A percentile compares a stretch with the other conserved stretches of the same genome.
phyloP scores from a whole-genome alignment of 2,888 invertebrate genomes.

The Caenorhabditis sp. region DNA sequence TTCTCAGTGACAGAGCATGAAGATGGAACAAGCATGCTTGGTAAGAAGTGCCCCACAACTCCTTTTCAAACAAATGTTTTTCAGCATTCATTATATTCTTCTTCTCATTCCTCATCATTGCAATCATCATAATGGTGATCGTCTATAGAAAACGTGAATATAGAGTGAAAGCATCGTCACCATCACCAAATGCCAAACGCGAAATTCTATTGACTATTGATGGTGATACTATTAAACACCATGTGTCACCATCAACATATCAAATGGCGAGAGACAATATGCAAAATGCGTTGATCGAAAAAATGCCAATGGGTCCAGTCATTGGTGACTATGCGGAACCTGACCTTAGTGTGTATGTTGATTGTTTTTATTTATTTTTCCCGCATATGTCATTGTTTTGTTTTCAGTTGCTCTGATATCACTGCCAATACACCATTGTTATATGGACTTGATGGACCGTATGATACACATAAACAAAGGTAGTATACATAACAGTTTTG shows the following conservation, averaged over 20 bases:
- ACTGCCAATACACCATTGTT: constrained; percentile 42
- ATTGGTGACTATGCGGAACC: constrained; percentile 65
- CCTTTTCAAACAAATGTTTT: constrained; percentile 4
- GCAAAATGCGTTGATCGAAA: constrained; percentile 56
- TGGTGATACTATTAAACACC: constrained; percentile 49
- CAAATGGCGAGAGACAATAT: constrained; percentile 58
- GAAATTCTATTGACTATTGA: constrained; percentile 52
- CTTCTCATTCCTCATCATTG: constrained; percentile 32
- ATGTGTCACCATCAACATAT: constrained; percentile 56
- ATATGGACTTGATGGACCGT: constrained; percentile 37
- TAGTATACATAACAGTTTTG: not conserved
- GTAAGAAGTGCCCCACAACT: constrained; percentile 11
- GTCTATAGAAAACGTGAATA: constrained; percentile 45
- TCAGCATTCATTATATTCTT: constrained; percentile 38
- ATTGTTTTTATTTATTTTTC: constrained; percentile 4
- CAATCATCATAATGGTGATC: constrained; percentile 20
- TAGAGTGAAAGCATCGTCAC: constrained; percentile 53
- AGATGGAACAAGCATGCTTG: constrained; percentile 31
- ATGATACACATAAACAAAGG: constrained; percentile 36
- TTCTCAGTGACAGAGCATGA: constrained; percentile 42
- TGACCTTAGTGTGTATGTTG: constrained; percentile 48
- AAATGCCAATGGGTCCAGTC: constrained; percentile 46
- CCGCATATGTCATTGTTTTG: not conserved
- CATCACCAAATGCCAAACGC: constrained; percentile 42
- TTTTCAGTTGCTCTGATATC: constrained; percentile 39